Conservation (phyloP, 1,140 invertebrate species). For the Bombus ignitus region DNA sequence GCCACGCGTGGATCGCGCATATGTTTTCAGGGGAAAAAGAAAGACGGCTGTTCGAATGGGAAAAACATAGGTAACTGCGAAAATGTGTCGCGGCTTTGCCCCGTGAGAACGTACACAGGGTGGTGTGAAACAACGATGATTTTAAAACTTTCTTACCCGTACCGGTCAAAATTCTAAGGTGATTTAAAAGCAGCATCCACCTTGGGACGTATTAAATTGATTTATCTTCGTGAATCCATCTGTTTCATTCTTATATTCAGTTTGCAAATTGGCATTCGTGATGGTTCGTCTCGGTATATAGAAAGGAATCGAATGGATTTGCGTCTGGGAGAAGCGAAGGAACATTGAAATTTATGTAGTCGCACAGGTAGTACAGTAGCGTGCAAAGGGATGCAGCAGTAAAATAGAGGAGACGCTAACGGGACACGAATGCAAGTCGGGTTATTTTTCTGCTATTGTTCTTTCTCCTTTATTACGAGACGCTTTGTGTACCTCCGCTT, state of each 20-base stretch:
- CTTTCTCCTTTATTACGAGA: conserved; percentile 40
- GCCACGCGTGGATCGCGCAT: conserved; percentile 59
- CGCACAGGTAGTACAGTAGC: not conserved
- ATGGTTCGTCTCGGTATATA: no score
- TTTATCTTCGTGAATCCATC: not conserved
- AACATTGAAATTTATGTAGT: conserved; percentile 14
- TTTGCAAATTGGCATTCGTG: not conserved
- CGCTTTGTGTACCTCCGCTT: conserved; percentile 38
- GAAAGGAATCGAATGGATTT: not conserved
- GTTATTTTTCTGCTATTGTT: conserved; percentile 48
- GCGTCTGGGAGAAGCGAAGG: not conserved
- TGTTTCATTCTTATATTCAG: not conserved
- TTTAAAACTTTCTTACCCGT: conserved; percentile 30
- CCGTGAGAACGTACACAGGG: conserved; percentile 33
- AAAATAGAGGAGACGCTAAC: conserved; percentile 9
- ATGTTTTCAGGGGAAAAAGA: conserved; percentile 11
- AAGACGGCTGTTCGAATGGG: not conserved
- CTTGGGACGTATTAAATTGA: not conserved
- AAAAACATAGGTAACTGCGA: conserved; percentile 45
- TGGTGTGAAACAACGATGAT: not conserved
- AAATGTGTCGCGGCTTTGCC: conserved; percentile 28
- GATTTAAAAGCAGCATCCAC: conserved; percentile 29
- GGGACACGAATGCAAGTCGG: conserved; percentile 23
- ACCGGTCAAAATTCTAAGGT: not conserved
- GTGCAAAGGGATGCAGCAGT: not conserved